Conservation (phyloP, 2,797 vertebrate species). For the Picus viridis region DNA sequence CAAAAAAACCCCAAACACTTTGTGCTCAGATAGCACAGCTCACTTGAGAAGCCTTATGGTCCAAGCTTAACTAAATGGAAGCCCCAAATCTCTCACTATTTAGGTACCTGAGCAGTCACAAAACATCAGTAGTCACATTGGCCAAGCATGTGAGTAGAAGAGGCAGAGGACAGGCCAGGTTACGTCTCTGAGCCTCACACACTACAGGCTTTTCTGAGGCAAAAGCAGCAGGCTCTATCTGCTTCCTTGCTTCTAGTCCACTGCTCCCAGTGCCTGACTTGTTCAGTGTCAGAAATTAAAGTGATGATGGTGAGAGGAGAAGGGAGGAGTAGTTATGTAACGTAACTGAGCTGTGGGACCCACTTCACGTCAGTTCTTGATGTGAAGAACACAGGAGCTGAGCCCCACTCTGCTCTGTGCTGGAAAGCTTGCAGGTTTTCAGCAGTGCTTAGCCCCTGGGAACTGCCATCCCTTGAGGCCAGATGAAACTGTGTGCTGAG, state of each 20-base stretch:
- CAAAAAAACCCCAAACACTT: background rate
- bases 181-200: background rate
- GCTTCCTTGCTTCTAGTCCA: background rate
- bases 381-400: background rate
- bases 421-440: background rate
- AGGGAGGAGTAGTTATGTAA: background rate
- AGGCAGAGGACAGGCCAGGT: background rate
- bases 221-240: fast-evolving
- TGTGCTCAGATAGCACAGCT: background rate
- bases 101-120: background rate
- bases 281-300: background rate
- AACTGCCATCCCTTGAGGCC: background rate
- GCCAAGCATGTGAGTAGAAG: background rate
- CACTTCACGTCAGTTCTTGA: background rate
- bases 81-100: background rate
- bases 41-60: background rate
- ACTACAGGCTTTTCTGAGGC: background rate
- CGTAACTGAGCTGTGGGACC: too few relatives aligned
- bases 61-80: background rate
- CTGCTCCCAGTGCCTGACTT: background rate
- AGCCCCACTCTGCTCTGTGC: background rate
- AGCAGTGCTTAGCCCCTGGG: background rate
- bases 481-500: background rate
- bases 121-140: fast-evolving
- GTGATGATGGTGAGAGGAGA: background rate